Evolutionary conservation across 1,140 invertebrate genomes (phyloP).

Genomic region (Chlorops oryzae): DNA sequence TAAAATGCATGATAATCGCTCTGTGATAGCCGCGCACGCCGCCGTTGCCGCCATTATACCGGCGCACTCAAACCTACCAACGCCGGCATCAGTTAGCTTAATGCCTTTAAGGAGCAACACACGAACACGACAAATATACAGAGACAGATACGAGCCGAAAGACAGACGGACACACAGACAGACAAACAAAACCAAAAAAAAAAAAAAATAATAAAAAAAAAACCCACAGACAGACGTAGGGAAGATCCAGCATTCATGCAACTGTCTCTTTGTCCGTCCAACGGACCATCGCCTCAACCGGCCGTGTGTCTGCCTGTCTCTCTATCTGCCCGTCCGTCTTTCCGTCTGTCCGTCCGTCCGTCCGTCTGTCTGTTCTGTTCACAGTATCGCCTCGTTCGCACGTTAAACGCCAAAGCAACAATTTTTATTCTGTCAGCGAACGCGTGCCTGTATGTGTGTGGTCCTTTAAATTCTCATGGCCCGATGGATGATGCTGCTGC

Average conservation of each 20-base stretch:
- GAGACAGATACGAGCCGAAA: too few relatives aligned
- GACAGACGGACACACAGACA: neutral
- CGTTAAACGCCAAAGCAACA: constrained; percentile 49
- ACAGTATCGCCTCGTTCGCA: constrained; percentile 45
- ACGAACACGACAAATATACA: too few relatives aligned
- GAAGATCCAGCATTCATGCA: neutral
- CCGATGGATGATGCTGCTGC: too few relatives aligned
- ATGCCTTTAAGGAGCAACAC: too few relatives aligned
- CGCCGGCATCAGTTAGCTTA: too few relatives aligned
- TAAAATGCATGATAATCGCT: constrained; percentile 48
- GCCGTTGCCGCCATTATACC: constrained; percentile 25
- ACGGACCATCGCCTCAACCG: neutral
- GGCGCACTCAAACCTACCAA: too few relatives aligned
- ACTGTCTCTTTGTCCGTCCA: neutral
- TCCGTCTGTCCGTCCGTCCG: constrained; percentile 13
- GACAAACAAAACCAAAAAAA: neutral
- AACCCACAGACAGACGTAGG: constrained; percentile 1
- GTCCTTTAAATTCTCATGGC: too few relatives aligned
- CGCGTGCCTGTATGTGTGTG: constrained; percentile 49
- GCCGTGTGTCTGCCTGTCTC: too few relatives aligned
- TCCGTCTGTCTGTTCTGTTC: constrained; percentile 15
- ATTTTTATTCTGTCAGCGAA: constrained; percentile 50
- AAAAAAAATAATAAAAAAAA: neutral
- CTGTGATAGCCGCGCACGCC: constrained; percentile 47
- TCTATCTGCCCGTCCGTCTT: constrained; percentile 2